These are phyloP conservation scores for Bradypodion pumilum DNA, from an alignment of 2,797 vertebrate genomes.

Conservation along the genomic window DNA sequence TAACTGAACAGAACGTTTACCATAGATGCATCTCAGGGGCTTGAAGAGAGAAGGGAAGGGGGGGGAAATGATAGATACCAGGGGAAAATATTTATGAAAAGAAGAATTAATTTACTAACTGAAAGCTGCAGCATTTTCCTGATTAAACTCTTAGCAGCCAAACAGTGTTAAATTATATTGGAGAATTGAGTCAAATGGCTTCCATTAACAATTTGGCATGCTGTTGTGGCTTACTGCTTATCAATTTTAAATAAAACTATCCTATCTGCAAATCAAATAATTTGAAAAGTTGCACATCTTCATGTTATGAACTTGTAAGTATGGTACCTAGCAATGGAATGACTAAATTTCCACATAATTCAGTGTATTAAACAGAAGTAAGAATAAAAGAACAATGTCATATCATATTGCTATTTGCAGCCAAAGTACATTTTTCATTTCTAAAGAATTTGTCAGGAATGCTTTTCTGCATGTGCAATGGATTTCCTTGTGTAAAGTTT, in stretches of 20 bases:
- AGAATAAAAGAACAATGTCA: slow-evolving; percentile 43
- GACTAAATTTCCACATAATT: slow-evolving; percentile 59
- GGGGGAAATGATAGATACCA: slow-evolving; percentile 12
- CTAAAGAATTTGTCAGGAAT: neutral
- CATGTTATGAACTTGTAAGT: slow-evolving; percentile 59
- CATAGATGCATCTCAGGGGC: slow-evolving; percentile 23
- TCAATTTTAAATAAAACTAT: slow-evolving; percentile 78
- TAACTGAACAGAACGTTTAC: slow-evolving; percentile 46
- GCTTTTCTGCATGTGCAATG: neutral
- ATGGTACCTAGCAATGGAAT: slow-evolving; percentile 60
- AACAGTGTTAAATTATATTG: slow-evolving; percentile 78
- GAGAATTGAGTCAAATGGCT: slow-evolving; percentile 79
- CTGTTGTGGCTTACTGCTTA: slow-evolving; percentile 73
- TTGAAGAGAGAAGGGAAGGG: slow-evolving; percentile 33
- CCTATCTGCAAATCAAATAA: slow-evolving; percentile 55
- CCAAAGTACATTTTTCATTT: slow-evolving; percentile 2
- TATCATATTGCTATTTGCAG: neutral
- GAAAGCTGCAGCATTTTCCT: slow-evolving; percentile 67
- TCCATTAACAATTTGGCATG: slow-evolving; percentile 79
- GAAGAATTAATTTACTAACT: slow-evolving; percentile 74
- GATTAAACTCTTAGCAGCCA: slow-evolving; percentile 71
- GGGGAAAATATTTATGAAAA: slow-evolving; percentile 73
- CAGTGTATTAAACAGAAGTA: slow-evolving; percentile 58
- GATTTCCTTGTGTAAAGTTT: slow-evolving; percentile 48
- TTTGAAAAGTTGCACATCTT: slow-evolving; percentile 49